Base-by-base conservation (phyloP, 1,140 invertebrate genomes). In the Nixonia krombeini region DNA sequence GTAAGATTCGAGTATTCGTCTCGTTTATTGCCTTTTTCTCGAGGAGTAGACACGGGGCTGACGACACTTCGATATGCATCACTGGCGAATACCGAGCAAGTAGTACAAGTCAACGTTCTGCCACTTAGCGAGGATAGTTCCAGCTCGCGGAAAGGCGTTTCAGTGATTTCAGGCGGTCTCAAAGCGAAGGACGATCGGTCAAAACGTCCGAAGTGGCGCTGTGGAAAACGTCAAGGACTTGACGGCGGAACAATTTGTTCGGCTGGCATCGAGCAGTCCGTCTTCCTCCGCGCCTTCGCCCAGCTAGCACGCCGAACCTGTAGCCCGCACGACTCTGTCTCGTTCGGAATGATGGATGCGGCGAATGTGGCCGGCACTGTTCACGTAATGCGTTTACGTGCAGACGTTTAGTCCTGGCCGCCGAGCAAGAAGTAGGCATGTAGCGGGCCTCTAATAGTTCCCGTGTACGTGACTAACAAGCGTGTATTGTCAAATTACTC, bases 341-440 rank as follows among this genome's bases (percentile, higher is more conserved):
- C 56, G 29, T 65, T 61, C 56, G 18, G 44, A 31, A 55, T 64
- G 65, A 72, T 72, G 51, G 55, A 72, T 72, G 64, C 47, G 55
- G 53, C 61, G 41, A 50, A 64, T 72, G 57, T 29, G 62, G 41
- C 58, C 58, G 58, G 56, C 56, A 46, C 52, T 41, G 57, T 61
- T 67, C 57, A 51, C 64, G 51, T 67, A 61, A 61, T 67, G 57
- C 47, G 64, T 67, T 61, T 61, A 61, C 47, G 52, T 46, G 57
- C 40, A 40, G 26, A 41, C 50, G 40, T 57, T 57, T 51, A 62
- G 62, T 68, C 40, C 33, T 53, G 37, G n/a, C n/a, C n/a, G n/a
- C n/a, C 40, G 47, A 47, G 47, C 35, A 37, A 37, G 35, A 37
- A 37, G 15, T 31, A 37, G 17, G 9, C 15, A 5, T 37, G 1